Percentiles rank a stretch among this genome's conserved stretches.
phyloP scores from a whole-genome alignment of 1,140 invertebrate species.

The Drosophila sproati region DNA sequence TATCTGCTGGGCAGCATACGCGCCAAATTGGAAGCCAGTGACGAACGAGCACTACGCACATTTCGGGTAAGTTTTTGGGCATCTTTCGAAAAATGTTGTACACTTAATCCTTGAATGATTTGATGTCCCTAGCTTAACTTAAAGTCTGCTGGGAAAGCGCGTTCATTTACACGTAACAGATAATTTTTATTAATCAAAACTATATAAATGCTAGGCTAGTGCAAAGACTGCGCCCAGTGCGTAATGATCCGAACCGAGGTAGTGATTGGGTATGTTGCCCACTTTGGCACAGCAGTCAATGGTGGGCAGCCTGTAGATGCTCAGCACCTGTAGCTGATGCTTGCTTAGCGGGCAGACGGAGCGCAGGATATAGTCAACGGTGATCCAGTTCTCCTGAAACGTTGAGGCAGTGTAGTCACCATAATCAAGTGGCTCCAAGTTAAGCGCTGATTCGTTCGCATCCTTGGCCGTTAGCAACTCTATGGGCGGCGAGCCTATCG shows the following conservation, averaged over 20 bases:
- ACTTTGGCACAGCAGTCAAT: constrained; percentile 86
- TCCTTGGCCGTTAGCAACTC: constrained; percentile 8
- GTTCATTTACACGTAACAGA: neutral
- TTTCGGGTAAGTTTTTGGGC: constrained; percentile 67
- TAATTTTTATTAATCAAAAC: constrained; percentile 5
- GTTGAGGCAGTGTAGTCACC: constrained; percentile 87
- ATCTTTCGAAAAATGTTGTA: no score
- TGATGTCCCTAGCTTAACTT: no score
- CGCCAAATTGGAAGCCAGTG: constrained; percentile 74
- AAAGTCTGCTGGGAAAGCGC: no score
- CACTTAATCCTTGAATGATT: no score
- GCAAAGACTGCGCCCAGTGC: constrained; percentile 86
- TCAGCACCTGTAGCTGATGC: constrained; percentile 60
- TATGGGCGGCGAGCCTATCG: constrained; percentile 88
- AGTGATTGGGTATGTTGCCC: constrained; percentile 89
- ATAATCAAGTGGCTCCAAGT: constrained; percentile 75
- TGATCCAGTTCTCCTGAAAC: constrained; percentile 90
- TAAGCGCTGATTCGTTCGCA: neutral
- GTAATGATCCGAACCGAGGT: constrained; percentile 91
- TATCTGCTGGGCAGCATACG: constrained; percentile 78
- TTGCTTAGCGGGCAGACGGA: constrained; percentile 32
- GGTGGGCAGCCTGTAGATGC: constrained; percentile 88
- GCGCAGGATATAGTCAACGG: constrained; percentile 93
- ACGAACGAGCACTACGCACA: constrained; percentile 61
- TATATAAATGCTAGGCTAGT: constrained; percentile 43